These are phyloP conservation scores for Orthonychiurus folsomi DNA, from an alignment of 2,888 invertebrate genomes.

Conservation along the genomic window DNA sequence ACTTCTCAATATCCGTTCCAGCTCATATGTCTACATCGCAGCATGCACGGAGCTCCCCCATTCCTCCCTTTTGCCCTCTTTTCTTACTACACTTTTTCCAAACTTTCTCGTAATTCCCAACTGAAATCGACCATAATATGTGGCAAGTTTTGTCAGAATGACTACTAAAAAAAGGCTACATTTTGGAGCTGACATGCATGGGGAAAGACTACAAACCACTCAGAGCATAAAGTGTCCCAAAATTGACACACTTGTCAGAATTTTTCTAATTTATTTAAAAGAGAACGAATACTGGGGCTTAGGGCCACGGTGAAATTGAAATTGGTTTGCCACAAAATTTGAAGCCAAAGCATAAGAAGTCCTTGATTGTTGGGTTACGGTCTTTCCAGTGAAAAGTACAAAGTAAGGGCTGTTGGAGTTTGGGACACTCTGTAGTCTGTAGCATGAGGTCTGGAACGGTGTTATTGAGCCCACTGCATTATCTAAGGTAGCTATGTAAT, in stretches of 20 bases:
- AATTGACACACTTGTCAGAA: background rate
- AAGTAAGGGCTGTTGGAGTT: too few relatives aligned
- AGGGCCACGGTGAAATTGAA: too few relatives aligned
- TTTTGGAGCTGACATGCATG: background rate
- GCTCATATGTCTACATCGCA: background rate
- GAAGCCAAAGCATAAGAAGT: too few relatives aligned
- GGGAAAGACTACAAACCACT: background rate
- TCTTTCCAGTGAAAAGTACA: too few relatives aligned
- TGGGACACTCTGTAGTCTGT: background rate
- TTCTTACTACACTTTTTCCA: too few relatives aligned
- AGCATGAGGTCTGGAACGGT: background rate
- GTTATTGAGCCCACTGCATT: background rate
- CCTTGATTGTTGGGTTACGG: too few relatives aligned
- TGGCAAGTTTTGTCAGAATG: constrained; percentile 1
- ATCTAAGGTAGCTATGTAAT: too few relatives aligned
- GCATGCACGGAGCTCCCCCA: background rate
- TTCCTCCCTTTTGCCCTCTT: too few relatives aligned
- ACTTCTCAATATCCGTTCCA: constrained; percentile 1
- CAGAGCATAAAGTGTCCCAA: background rate
- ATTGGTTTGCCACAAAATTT: too few relatives aligned
- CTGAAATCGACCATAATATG: constrained; percentile 1
- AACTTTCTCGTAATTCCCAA: background rate
- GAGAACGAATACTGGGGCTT: too few relatives aligned
- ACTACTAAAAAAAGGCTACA: background rate
- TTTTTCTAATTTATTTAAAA: too few relatives aligned